phyloP scores from a whole-genome alignment of 2,888 invertebrate genomes.

The Ptilodon capucinus region DNA sequence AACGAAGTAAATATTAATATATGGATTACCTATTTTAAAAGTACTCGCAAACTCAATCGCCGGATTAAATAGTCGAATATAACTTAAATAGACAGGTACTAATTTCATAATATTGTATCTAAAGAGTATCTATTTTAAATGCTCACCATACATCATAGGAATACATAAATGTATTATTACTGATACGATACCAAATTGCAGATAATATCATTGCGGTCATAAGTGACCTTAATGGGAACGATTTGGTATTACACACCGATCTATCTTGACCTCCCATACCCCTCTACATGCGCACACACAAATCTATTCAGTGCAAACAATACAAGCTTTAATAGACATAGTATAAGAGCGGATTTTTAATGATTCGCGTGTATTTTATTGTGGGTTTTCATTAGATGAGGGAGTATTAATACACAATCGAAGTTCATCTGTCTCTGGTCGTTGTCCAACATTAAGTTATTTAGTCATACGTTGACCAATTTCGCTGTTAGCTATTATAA shows the following conservation, averaged over 20 bases:
- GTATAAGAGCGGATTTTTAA: constrained; percentile 9
- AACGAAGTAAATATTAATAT: no score
- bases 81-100: no score
- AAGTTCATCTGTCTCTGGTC: constrained; percentile 38
- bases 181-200: constrained; percentile 61
- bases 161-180: constrained; percentile 57
- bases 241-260: constrained; percentile 52
- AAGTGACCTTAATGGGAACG: constrained; percentile 60
- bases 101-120: not conserved
- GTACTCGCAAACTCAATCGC: no score
- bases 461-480: constrained; percentile 62
- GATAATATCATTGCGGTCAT: constrained; percentile 70
- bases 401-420: constrained; percentile 40
- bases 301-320: constrained; percentile 8
- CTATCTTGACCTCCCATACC: constrained; percentile 34
- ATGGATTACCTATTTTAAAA: no score
- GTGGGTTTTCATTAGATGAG: constrained; percentile 27
- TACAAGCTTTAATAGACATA: not conserved
- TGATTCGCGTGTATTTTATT: not conserved
- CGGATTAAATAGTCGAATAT: no score
- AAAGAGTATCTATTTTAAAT: constrained; percentile 15
- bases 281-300: constrained; percentile 31
- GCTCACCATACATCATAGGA: constrained; percentile 38
- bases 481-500: constrained; percentile 63
- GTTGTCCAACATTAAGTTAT: constrained; percentile 64